Evolutionary conservation across 2,888 invertebrate genomes (phyloP).

Genomic region (Notodonta dromedarius): DNA sequence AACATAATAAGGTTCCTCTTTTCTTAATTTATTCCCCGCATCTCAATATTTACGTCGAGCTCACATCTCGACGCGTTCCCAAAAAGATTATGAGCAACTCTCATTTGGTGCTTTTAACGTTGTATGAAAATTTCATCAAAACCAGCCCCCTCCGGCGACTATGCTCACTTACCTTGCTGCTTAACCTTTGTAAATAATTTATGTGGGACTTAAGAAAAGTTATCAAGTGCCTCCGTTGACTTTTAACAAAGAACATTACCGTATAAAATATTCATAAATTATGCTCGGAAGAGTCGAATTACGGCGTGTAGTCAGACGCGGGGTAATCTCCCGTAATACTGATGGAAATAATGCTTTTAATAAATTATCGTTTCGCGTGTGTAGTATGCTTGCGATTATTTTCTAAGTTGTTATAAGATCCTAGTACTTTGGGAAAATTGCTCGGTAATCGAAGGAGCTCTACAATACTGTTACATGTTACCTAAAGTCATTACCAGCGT

Average conservation of each 20-base stretch:
- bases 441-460: no score
- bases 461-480: no score
- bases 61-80: neutral
- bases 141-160: constrained; percentile 14
- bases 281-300: constrained; percentile 38
- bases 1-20: neutral
- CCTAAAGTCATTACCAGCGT: no score
- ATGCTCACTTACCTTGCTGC: constrained; percentile 35
- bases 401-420: neutral
- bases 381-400: neutral
- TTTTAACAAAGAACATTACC: constrained; percentile 47
- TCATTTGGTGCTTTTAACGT: constrained; percentile 15
- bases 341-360: constrained; percentile 20
- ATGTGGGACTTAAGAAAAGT: constrained; percentile 49
- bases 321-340: constrained; percentile 32
- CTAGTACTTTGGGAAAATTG: neutral
- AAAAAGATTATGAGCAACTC: constrained; percentile 17
- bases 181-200: constrained; percentile 46
- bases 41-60: neutral
- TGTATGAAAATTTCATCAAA: constrained; percentile 37
- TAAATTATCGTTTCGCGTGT: neutral
- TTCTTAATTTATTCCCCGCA: neutral
- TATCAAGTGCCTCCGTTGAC: constrained; percentile 43
- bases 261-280: constrained; percentile 55
- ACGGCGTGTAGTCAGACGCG: constrained; percentile 34